These are phyloP conservation scores for Oryctes rhinoceros DNA, from an alignment of 1,140 invertebrate genomes.

Conservation along the genomic window DNA sequence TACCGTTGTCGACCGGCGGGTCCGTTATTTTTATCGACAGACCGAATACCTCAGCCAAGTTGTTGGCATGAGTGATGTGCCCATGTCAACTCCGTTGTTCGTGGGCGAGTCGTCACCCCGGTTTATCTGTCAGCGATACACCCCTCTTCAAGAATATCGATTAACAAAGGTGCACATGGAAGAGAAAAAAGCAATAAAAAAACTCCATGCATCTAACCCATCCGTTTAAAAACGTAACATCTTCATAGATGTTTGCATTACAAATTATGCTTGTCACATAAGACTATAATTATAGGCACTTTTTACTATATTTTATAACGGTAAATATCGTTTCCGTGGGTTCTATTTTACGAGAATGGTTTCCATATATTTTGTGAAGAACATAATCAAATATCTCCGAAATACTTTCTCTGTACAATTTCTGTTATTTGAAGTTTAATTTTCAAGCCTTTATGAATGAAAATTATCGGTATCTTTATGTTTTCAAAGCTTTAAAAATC, in stretches of 20 bases:
- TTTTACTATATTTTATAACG: too few species aligned
- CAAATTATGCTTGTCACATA: too few species aligned
- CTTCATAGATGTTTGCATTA: neutral
- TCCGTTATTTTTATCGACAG: constrained; percentile 46
- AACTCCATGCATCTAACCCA: neutral
- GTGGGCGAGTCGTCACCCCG: constrained; percentile 37
- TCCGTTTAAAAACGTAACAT: neutral
- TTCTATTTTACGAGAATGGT: too few species aligned
- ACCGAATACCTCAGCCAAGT: constrained; percentile 39
- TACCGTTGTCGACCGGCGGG: constrained; percentile 43
- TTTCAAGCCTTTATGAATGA: too few species aligned
- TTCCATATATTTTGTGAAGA: too few species aligned
- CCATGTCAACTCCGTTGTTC: constrained; percentile 42
- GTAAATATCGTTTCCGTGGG: too few species aligned
- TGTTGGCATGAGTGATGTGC: constrained; percentile 41
- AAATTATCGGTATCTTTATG: too few species aligned
- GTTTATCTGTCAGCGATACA: constrained; percentile 50
- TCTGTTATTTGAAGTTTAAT: too few species aligned
- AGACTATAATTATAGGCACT: too few species aligned
- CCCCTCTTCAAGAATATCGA: constrained; percentile 64
- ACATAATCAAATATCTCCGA: too few species aligned
- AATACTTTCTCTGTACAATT: too few species aligned
- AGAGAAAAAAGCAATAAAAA: neutral
- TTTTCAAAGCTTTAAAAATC: too few species aligned
- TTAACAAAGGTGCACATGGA: constrained; percentile 47